These are phyloP conservation scores for Lepilemur septentrionalis DNA, from an alignment of 2,797 vertebrate genomes.

Conservation along the genomic window DNA sequence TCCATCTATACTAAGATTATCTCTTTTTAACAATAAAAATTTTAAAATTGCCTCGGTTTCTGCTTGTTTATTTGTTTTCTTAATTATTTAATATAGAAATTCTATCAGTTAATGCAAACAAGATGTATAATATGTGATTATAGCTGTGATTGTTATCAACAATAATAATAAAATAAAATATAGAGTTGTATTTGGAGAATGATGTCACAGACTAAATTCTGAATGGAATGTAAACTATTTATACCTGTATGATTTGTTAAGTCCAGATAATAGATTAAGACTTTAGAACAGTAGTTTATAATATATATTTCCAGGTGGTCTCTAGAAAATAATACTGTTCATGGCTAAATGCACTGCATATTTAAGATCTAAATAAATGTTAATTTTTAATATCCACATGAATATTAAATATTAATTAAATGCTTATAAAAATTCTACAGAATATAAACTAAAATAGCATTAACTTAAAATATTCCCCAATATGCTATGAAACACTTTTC, in stretches of 20 bases:
- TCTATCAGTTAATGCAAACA: not conserved
- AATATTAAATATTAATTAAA: not conserved
- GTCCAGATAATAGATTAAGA: not conserved
- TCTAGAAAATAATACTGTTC: not conserved
- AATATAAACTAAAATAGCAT: not conserved
- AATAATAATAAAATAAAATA: not conserved
- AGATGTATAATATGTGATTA: too few species aligned
- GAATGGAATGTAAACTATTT: not conserved
- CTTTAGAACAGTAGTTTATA: not conserved
- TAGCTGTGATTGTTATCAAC: not conserved
- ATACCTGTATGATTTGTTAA: not conserved
- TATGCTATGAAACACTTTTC: not conserved
- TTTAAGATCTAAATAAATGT: not conserved
- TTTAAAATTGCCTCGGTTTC: too few species aligned
- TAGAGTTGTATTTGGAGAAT: not conserved
- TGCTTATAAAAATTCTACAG: not conserved
- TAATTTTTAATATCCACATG: not conserved
- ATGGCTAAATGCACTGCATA: not conserved
- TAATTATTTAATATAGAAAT: not conserved
- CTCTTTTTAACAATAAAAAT: not conserved
- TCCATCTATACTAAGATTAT: not conserved
- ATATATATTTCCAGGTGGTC: not conserved
- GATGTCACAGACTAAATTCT: not conserved
- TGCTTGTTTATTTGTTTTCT: not conserved
- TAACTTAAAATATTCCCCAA: not conserved